Percentiles rank a stretch among this genome's conserved stretches.
Conservation (phyloP, 2,888 invertebrate species). For the Parnassius smintheus region DNA sequence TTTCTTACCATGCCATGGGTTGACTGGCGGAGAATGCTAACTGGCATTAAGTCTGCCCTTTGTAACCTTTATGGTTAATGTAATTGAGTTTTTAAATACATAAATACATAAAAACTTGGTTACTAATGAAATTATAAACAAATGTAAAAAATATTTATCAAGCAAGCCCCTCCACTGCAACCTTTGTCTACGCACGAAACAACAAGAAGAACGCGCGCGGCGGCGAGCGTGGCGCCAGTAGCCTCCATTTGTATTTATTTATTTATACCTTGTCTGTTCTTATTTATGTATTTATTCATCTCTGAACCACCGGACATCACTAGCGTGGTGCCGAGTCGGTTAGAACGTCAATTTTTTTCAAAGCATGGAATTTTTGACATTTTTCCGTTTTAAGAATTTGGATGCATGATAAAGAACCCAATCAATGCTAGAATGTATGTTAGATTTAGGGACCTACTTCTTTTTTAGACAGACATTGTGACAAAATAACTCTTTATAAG, state of each 20-base stretch:
- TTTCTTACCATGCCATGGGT: too few relatives aligned
- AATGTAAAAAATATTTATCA: background rate
- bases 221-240: conserved; percentile 77
- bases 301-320: conserved; percentile 31
- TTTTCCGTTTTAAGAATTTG: conserved; percentile 21
- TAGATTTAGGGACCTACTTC: background rate
- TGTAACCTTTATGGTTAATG: too few relatives aligned
- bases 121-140: too few relatives aligned
- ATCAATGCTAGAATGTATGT: conserved; percentile 22
- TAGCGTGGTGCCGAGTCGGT: conserved; percentile 26
- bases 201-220: conserved; percentile 70
- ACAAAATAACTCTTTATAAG: background rate
- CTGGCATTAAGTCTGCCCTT: too few relatives aligned
- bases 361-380: conserved; percentile 20
- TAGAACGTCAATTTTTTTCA: conserved; percentile 20
- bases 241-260: conserved; percentile 77
- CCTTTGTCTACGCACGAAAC: conserved; percentile 53
- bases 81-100: too few relatives aligned
- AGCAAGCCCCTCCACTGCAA: conserved; percentile 39
- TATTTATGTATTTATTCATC: conserved; percentile 76
- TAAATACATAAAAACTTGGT: too few relatives aligned
- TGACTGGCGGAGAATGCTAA: too few relatives aligned
- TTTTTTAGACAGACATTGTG: background rate
- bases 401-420: conserved; percentile 26
- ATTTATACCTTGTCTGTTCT: conserved; percentile 72